These are phyloP conservation scores for Epiblema foenella DNA, from an alignment of 2,888 invertebrate genomes.

Conservation along the genomic window DNA sequence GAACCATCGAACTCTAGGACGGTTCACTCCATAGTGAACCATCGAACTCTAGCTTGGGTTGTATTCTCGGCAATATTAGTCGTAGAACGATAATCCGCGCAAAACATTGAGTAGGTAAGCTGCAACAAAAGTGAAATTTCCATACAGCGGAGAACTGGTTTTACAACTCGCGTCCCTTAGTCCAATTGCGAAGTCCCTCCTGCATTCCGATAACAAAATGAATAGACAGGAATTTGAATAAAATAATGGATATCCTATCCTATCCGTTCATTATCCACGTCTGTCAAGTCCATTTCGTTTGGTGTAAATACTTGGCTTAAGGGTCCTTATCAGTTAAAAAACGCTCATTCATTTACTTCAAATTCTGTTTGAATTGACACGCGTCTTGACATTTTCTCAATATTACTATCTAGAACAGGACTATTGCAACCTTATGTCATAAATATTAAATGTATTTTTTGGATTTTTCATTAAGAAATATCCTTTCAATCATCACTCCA, in stretches of 20 bases:
- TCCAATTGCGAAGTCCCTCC: background rate
- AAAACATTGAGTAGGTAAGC: slow-evolving; percentile 5
- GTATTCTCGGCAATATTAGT: background rate
- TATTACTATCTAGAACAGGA: too few species aligned
- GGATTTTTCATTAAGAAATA: too few species aligned
- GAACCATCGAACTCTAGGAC: too few species aligned
- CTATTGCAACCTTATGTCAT: too few species aligned
- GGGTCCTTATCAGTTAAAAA: too few species aligned
- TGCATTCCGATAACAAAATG: background rate
- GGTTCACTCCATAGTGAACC: background rate
- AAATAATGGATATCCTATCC: background rate
- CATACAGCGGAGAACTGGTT: background rate
- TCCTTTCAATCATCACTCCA: too few species aligned
- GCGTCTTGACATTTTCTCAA: too few species aligned
- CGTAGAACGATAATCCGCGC: slow-evolving; percentile 1
- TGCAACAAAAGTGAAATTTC: slow-evolving; percentile 15
- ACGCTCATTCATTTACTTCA: too few species aligned
- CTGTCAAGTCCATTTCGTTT: too few species aligned
- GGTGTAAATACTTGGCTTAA: too few species aligned
- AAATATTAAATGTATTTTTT: too few species aligned
- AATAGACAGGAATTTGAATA: background rate
- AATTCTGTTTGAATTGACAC: too few species aligned
- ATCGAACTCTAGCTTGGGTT: background rate
- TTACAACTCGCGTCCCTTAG: background rate
- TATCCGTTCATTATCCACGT: background rate